A percentile compares a stretch with the other conserved stretches of the same genome.
phyloP scores from a whole-genome alignment of 2,888 invertebrate species.

The Acanthoscelides obtectus region DNA sequence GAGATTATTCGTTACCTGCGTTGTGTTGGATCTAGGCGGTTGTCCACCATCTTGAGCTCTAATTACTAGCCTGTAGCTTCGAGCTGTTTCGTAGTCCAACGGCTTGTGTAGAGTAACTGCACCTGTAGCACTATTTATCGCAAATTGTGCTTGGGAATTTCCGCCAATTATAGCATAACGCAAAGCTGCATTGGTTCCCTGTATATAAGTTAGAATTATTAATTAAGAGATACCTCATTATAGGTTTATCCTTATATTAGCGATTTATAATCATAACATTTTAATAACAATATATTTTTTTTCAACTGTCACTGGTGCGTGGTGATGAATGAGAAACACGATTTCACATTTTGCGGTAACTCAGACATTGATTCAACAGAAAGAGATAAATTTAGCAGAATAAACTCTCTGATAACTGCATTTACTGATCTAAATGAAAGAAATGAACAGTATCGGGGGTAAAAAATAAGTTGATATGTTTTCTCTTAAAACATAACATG shows the following conservation, averaged over 20 bases:
- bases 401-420: too few species aligned
- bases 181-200: slow-evolving; percentile 85
- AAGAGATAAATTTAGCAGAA: too few species aligned
- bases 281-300: too few species aligned
- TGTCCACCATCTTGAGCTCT: slow-evolving; percentile 95
- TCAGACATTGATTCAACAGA: too few species aligned
- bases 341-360: too few species aligned
- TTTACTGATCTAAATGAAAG: too few species aligned
- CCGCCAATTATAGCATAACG: slow-evolving; percentile 94
- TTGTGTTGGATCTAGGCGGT: slow-evolving; percentile 90
- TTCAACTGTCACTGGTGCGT: too few species aligned
- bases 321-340: too few species aligned
- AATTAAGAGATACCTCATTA: neutral
- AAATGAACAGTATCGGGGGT: too few species aligned
- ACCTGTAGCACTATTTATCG: slow-evolving; percentile 90
- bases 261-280: neutral
- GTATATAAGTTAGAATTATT: neutral
- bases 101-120: slow-evolving; percentile 83
- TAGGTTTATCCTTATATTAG: neutral
- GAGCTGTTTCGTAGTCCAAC: slow-evolving; percentile 82
- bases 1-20: slow-evolving; percentile 47
- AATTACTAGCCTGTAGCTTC: slow-evolving; percentile 83
- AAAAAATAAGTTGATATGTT: too few species aligned
- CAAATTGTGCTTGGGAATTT: slow-evolving; percentile 89
- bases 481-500: too few species aligned